Percentiles rank a stretch among this genome's conserved stretches.
Evolutionary conservation across 2,113 vertebrate species (phyloP).

Genomic region (Calidris pygmaea): DNA sequence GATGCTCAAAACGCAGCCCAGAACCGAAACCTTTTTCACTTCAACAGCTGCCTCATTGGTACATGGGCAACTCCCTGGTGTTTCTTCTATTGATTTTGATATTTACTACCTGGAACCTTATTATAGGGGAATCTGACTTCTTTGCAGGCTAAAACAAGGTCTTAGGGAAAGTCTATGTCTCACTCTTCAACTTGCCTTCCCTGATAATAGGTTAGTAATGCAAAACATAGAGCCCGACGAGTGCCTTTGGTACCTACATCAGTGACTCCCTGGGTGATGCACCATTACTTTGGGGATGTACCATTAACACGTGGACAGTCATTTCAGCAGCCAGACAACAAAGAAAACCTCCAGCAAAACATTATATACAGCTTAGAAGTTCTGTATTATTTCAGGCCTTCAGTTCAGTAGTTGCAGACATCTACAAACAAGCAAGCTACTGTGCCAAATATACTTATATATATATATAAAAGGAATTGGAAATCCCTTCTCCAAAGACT

Average conservation of each 20-base stretch:
- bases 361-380: background rate
- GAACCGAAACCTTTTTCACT: background rate
- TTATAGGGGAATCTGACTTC: background rate
- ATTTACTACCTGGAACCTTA: background rate
- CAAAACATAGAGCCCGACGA: background rate
- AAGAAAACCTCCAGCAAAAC: background rate
- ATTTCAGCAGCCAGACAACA: background rate
- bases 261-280: background rate
- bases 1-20: background rate
- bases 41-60: background rate
- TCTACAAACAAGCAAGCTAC: background rate
- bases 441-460: background rate
- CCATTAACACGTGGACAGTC: background rate
- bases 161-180: background rate
- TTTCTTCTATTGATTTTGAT: background rate
- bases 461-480: too few species aligned
- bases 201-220: background rate
- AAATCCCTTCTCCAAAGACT: background rate
- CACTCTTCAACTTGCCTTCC: background rate
- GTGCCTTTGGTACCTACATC: background rate
- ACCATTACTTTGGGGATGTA: background rate
- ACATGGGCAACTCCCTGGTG: fast-evolving
- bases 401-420: background rate
- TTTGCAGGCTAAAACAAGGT: background rate
- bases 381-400: background rate